Conservation (phyloP, 1,140 invertebrate species). For the Zaprionus camerounensis region DNA sequence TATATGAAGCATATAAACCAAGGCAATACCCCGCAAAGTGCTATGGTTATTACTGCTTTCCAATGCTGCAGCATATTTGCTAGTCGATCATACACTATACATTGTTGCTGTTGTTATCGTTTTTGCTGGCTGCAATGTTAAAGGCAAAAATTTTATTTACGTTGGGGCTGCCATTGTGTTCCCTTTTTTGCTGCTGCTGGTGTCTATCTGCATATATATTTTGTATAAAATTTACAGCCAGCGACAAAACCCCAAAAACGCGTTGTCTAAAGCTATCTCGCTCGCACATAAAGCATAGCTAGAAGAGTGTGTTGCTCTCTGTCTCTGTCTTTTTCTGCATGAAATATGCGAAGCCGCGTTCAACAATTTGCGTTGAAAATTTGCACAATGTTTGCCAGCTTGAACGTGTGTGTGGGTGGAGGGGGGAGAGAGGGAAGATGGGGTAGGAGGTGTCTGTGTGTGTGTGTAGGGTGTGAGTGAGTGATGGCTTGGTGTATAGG, state of each 20-base stretch:
- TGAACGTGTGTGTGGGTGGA: constrained; percentile 11
- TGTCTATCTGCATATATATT: constrained; percentile 41
- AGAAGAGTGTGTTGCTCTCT: background rate
- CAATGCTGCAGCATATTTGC: constrained; percentile 14
- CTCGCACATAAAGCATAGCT: constrained; percentile 1
- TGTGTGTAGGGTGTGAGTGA: constrained; percentile 12
- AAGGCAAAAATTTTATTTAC: constrained; percentile 70
- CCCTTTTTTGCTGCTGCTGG: constrained; percentile 11
- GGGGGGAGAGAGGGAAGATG: background rate
- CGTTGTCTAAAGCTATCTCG: constrained; percentile 25
- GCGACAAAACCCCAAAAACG: constrained; percentile 20
- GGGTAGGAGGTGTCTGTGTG: constrained; percentile 2
- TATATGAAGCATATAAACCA: background rate
- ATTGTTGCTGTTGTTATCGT: background rate
- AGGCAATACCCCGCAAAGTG: background rate
- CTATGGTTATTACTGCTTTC: constrained; percentile 15
- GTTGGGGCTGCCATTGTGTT: constrained; percentile 33
- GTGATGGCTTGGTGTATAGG: constrained; percentile 11
- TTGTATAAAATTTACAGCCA: constrained; percentile 68
- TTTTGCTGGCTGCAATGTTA: constrained; percentile 38
- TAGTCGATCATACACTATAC: background rate
- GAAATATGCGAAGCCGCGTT: constrained; percentile 61
- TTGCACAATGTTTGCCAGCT: constrained; percentile 70
- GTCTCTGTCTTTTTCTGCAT: constrained; percentile 41
- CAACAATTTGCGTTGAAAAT: constrained; percentile 76